Percentiles rank a stretch among this genome's conserved stretches.
phyloP scores from a whole-genome alignment of 2,797 vertebrate genomes.

The Tapirus indicus region DNA sequence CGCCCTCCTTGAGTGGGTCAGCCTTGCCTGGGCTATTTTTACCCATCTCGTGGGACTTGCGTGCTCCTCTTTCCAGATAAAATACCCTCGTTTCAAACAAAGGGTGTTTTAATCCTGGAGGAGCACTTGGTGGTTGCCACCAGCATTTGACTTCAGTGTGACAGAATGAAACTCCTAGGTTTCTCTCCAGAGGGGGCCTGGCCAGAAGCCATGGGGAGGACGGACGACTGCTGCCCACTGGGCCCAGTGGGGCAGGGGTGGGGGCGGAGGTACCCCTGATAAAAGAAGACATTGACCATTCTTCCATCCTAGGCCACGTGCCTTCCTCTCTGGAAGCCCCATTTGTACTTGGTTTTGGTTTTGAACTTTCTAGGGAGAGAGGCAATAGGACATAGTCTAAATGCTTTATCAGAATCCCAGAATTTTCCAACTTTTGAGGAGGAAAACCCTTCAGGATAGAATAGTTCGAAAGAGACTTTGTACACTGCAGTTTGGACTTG shows the following conservation, averaged over 20 bases:
- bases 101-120: conserved; percentile 68
- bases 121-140: conserved; percentile 60
- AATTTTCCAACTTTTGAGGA: neutral
- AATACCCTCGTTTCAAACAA: conserved; percentile 80
- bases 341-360: neutral
- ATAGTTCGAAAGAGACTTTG: neutral
- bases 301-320: conserved; percentile 64
- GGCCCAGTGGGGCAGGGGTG: neutral
- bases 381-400: neutral
- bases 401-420: neutral
- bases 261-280: neutral
- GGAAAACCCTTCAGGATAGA: neutral
- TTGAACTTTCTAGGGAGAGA: neutral
- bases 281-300: neutral
- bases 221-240: neutral
- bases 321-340: neutral
- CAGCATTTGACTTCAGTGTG: conserved; percentile 83
- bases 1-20: neutral
- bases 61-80: conserved; percentile 33
- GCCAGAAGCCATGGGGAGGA: conserved; percentile 32
- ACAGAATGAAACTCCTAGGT: conserved; percentile 77
- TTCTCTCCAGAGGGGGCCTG: conserved; percentile 70
- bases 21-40: conserved; percentile 56
- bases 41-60: neutral
- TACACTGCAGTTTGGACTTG: neutral